phyloP scores from a whole-genome alignment of 2,113 vertebrate genomes.

The Lepisosteus osseus region DNA sequence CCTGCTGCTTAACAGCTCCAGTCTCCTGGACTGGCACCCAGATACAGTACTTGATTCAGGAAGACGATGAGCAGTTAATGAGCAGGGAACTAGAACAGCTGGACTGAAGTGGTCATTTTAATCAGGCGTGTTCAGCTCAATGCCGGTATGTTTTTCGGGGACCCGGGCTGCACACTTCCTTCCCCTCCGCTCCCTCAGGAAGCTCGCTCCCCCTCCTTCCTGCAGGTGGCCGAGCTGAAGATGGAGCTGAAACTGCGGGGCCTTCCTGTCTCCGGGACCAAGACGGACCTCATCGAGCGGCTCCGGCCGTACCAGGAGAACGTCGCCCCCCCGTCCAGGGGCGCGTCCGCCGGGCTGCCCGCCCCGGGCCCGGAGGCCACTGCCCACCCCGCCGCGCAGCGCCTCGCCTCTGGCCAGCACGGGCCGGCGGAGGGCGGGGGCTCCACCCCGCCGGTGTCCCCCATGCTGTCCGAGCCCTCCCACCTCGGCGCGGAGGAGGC shows the following conservation, averaged over 20 bases:
- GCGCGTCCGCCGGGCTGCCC: slow-evolving; percentile 20
- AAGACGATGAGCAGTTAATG: too few relatives aligned
- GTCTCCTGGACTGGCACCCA: too few relatives aligned
- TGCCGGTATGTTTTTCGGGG: not conserved
- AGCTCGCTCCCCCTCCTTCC: too few relatives aligned
- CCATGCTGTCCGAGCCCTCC: slow-evolving; percentile 72
- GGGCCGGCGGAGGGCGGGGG: slow-evolving; percentile 55
- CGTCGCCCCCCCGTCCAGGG: slow-evolving; percentile 34
- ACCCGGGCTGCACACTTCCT: not conserved
- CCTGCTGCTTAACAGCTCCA: too few relatives aligned
- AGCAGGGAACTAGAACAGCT: not conserved
- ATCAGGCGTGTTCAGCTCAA: too few relatives aligned
- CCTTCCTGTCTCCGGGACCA: slow-evolving; percentile 93
- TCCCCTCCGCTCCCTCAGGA: too few relatives aligned
- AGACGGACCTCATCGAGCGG: slow-evolving; percentile 91
- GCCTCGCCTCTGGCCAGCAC: slow-evolving; percentile 38
- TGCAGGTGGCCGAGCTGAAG: slow-evolving; percentile 92
- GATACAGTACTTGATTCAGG: too few relatives aligned
- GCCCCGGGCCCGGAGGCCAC: not conserved
- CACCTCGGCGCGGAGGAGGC: slow-evolving; percentile 72
- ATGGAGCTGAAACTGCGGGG: slow-evolving; percentile 91
- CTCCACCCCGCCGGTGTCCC: slow-evolving; percentile 80
- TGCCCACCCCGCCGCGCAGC: slow-evolving; percentile 20
- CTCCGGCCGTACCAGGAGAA: slow-evolving; percentile 88
- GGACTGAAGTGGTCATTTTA: too few relatives aligned